phyloP scores from a whole-genome alignment of 2,888 invertebrate genomes.

The Emmelina monodactyla region DNA sequence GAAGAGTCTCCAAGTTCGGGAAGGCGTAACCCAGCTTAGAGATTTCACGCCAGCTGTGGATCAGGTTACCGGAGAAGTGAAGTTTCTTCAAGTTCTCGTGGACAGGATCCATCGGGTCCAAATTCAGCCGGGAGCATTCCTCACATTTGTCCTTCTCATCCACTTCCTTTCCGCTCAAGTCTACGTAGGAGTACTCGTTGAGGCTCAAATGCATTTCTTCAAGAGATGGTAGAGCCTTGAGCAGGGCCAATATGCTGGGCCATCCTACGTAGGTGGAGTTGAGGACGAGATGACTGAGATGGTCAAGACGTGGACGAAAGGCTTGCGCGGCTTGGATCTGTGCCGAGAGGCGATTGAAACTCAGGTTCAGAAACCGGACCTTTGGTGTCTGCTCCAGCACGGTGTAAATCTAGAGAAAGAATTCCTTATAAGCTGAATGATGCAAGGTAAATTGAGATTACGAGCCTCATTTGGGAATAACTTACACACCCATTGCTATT shows the following conservation, averaged over 20 bases:
- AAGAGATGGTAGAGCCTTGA: conserved; percentile 78
- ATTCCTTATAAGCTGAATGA: conserved; percentile 4
- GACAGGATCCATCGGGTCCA: conserved; percentile 43
- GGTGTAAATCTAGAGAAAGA: conserved; percentile 73
- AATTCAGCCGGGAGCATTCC: conserved; percentile 43
- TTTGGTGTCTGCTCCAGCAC: conserved; percentile 88
- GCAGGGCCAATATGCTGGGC: conserved; percentile 79
- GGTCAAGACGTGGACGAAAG: conserved; percentile 59
- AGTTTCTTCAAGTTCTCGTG: conserved; percentile 79
- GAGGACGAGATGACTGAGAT: conserved; percentile 79
- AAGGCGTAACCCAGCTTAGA: conserved; percentile 85
- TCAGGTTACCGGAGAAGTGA: conserved; percentile 87
- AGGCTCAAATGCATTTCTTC: conserved; percentile 93
- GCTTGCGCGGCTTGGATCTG: conserved; percentile 69
- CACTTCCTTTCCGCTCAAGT: conserved; percentile 62
- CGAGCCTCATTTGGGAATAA: too few relatives aligned
- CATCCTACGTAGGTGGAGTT: conserved; percentile 90
- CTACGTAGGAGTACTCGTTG: conserved; percentile 84
- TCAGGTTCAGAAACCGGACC: conserved; percentile 89
- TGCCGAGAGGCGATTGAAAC: conserved; percentile 84
- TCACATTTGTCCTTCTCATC: conserved; percentile 46
- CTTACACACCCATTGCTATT: too few relatives aligned
- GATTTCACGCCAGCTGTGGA: conserved; percentile 85
- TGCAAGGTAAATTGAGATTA: too few relatives aligned
- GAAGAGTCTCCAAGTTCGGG: conserved; percentile 83